These are phyloP conservation scores for Halcyon leucocephala DNA, from an alignment of 2,797 vertebrate genomes.

Conservation along the genomic window DNA sequence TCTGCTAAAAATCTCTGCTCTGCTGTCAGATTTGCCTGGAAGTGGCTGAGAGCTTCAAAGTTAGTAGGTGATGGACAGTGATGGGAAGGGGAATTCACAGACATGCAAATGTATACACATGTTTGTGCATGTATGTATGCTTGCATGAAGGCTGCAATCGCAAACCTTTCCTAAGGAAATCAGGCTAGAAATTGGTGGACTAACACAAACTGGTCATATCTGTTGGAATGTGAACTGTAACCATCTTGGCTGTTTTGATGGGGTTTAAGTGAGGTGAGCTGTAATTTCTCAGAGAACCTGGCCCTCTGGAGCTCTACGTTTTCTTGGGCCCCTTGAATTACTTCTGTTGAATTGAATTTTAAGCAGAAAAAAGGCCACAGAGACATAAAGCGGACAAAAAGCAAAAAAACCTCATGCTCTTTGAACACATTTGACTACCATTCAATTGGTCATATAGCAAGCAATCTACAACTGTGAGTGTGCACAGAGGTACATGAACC, in stretches of 20 bases:
- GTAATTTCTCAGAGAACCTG: background rate
- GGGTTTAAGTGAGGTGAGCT: background rate
- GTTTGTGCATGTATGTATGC: background rate
- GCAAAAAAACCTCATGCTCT: background rate
- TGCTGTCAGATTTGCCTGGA: background rate
- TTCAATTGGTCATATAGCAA: background rate
- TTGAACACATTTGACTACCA: background rate
- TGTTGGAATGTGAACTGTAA: background rate
- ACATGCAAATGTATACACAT: background rate
- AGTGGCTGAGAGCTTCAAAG: background rate
- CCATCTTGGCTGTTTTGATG: background rate
- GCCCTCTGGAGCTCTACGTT: background rate
- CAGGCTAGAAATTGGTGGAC: background rate
- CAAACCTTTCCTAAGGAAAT: background rate
- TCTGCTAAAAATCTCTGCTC: background rate
- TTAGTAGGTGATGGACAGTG: background rate
- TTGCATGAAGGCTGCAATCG: background rate
- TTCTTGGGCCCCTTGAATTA: background rate
- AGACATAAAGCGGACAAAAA: background rate
- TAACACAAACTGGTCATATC: background rate
- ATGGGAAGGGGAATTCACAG: background rate
- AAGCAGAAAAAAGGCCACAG: background rate
- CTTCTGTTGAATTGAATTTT: background rate
- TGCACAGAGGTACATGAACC: background rate
- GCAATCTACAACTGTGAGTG: fast-evolving